Evolutionary conservation across 2,113 vertebrate species (phyloP).

Genomic region (Columba janthina): DNA sequence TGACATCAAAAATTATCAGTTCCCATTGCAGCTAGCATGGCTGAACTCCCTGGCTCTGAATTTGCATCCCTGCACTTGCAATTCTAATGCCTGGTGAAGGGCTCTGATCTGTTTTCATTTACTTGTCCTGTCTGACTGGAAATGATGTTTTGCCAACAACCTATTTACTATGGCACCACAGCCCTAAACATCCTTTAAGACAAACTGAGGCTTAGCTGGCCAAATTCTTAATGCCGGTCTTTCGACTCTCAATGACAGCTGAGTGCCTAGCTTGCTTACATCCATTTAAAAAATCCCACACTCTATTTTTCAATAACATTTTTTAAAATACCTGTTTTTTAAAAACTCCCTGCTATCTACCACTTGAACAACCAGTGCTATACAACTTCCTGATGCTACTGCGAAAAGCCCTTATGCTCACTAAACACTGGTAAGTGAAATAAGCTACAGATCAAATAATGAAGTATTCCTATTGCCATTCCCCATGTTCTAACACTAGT

Average conservation of each 20-base stretch:
- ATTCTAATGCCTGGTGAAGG: not conserved
- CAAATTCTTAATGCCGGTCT: not conserved
- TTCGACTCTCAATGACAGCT: not conserved
- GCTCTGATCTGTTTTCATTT: slow-evolving; percentile 22
- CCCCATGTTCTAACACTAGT: not conserved
- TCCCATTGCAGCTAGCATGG: not conserved
- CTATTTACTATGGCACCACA: slow-evolving; percentile 44
- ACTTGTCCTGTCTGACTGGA: slow-evolving; percentile 41
- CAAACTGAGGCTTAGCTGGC: slow-evolving; percentile 1
- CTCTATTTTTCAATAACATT: not conserved
- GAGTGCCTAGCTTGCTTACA: not conserved
- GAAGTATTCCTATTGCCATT: not conserved
- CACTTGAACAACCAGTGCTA: not conserved
- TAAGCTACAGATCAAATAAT: not conserved
- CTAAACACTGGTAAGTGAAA: not conserved
- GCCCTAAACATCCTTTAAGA: not conserved
- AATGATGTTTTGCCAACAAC: slow-evolving; percentile 49
- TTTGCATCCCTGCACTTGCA: slow-evolving; percentile 16
- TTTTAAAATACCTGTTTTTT: not conserved
- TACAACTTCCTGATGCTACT: not conserved
- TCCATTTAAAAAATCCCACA: not conserved
- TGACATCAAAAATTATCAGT: slow-evolving; percentile 10
- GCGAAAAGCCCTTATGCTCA: not conserved
- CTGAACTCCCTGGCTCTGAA: not conserved
- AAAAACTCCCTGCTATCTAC: not conserved